Conservation (phyloP, 2,797 vertebrate genomes). For the Galaxias olidus region DNA sequence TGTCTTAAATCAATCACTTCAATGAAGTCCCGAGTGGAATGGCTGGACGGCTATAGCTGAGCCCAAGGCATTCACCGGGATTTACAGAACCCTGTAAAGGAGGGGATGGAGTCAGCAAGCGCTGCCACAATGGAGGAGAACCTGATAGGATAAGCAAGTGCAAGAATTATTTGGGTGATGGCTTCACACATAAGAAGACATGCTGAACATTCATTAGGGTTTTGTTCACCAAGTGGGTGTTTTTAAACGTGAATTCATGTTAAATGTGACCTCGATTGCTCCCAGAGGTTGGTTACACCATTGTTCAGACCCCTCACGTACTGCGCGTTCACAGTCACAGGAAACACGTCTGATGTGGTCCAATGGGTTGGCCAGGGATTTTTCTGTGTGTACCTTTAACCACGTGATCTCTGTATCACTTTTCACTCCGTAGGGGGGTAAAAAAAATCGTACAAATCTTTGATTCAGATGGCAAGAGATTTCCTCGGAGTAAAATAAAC, state of each 20-base stretch:
- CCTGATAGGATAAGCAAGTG: not conserved
- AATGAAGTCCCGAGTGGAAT: slow-evolving; percentile 31
- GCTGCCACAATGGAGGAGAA: slow-evolving; percentile 12
- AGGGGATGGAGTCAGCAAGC: slow-evolving; percentile 18
- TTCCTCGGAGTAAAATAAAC: slow-evolving; percentile 16
- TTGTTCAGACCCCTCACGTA: no score
- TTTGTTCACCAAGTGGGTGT: no score
- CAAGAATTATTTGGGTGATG: no score
- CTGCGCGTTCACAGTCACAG: no score
- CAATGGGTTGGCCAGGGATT: not conserved
- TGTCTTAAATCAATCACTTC: slow-evolving; percentile 27
- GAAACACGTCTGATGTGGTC: not conserved
- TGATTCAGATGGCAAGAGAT: slow-evolving; percentile 6
- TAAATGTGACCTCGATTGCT: no score
- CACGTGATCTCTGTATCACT: not conserved
- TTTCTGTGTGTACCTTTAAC: not conserved
- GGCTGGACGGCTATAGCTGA: slow-evolving; percentile 1
- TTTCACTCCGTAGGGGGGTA: not conserved
- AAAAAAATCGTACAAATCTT: no score
- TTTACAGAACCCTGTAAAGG: slow-evolving; percentile 1
- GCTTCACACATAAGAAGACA: no score
- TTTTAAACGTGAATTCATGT: no score
- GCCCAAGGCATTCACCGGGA: not conserved
- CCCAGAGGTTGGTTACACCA: no score
- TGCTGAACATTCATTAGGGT: no score